These are phyloP conservation scores for Aphyosemion australe DNA, from an alignment of 2,113 vertebrate genomes.

Conservation along the genomic window DNA sequence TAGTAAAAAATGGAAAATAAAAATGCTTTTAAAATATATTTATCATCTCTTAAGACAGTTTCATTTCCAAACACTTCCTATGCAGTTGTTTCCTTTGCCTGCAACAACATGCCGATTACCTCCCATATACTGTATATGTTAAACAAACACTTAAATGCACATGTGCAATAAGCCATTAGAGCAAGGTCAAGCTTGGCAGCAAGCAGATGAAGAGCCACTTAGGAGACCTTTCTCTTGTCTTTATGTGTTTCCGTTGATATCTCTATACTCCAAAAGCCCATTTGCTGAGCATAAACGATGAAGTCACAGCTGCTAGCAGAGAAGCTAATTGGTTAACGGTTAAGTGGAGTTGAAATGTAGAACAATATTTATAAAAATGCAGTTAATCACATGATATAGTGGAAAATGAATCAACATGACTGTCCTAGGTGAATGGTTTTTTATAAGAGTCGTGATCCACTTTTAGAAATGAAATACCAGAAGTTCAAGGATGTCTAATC, in stretches of 20 bases:
- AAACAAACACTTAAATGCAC: slow-evolving; percentile 9
- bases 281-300: slow-evolving; percentile 62
- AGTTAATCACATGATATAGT: slow-evolving; percentile 45
- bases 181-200: slow-evolving; percentile 67
- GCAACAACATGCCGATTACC: neutral
- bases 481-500: slow-evolving; percentile 22
- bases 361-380: slow-evolving; percentile 35
- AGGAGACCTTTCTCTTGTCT: slow-evolving; percentile 57
- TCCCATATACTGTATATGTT: slow-evolving; percentile 8
- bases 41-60: no score
- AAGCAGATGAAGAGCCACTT: slow-evolving; percentile 67
- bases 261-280: slow-evolving; percentile 37
- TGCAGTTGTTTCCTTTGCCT: neutral
- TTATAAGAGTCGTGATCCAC: slow-evolving; percentile 22
- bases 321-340: slow-evolving; percentile 30
- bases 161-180: slow-evolving; percentile 40
- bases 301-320: slow-evolving; percentile 48
- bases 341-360: slow-evolving; percentile 25
- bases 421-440: slow-evolving; percentile 19
- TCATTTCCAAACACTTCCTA: neutral
- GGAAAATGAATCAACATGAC: slow-evolving; percentile 13
- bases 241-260: slow-evolving; percentile 48
- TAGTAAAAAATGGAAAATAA: no score
- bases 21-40: no score
- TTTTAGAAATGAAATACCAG: slow-evolving; percentile 8